A percentile compares a stretch with the other conserved stretches of the same genome.
Evolutionary conservation across 2,113 vertebrate genomes (phyloP).

Genomic region (Halcyon senegalensis): DNA sequence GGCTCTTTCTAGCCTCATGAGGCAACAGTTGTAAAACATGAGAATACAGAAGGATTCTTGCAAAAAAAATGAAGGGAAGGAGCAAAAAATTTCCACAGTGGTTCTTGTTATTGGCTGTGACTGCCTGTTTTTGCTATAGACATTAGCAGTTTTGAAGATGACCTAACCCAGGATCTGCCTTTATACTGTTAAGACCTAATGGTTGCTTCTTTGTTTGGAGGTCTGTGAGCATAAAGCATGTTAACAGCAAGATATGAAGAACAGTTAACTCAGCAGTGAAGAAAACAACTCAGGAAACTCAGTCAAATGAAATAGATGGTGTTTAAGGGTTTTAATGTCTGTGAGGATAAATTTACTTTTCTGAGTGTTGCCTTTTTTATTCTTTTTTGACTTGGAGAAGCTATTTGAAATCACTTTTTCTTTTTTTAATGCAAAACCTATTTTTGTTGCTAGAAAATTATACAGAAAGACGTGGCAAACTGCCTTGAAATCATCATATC

Average conservation of each 20-base stretch:
- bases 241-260: neutral
- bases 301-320: conserved; percentile 4
- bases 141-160: neutral
- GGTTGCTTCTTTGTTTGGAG: neutral
- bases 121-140: neutral
- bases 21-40: neutral
- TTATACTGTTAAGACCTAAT: neutral
- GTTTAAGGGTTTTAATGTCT: neutral
- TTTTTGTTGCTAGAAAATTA: conserved; percentile 29
- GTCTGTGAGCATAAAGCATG: neutral
- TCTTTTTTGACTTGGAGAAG: neutral
- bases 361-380: conserved; percentile 14
- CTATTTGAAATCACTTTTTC: neutral
- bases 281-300: neutral
- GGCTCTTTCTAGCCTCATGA: neutral
- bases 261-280: neutral
- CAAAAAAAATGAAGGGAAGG: neutral
- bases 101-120: fast-evolving
- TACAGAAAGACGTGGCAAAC: conserved; percentile 10
- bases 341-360: conserved; percentile 16
- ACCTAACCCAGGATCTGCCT: neutral
- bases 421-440: conserved; percentile 19
- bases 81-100: fast-evolving
- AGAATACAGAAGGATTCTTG: neutral
- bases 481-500: conserved; percentile 22